Evolutionary conservation across 1,140 invertebrate species (phyloP), one percentile per base, ranked within the genome.

Genomic region (Philotrypesis tridentata): DNA sequence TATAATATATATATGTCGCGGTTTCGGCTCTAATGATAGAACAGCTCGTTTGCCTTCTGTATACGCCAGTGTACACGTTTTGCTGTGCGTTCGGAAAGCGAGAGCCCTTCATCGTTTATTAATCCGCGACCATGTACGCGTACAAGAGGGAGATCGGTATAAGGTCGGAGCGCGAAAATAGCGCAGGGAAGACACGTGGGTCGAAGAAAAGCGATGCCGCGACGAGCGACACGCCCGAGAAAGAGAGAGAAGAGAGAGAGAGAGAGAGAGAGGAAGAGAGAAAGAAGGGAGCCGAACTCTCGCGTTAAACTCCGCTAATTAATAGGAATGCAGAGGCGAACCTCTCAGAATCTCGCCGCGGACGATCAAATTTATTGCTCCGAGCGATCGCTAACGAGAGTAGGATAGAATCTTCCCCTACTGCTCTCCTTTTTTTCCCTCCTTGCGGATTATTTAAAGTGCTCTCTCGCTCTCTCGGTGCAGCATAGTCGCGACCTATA

Each of bases 291-390:
- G 9, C 8, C 70, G n/a, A 40, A n/a, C 29, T 70, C 31, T 70
- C 31, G 74, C 73, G 74, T 82, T 78, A 82, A 82, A 78, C 74
- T 72, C 12, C 27, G 80, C 72, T 82, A 81, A 86, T 87, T 86
- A 87, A 85, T 84, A 79, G 80, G 75, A 84, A 87, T 80, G 79
- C 77, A 78, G 75, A 23, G n/a, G 67, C 21, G 25, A 8, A 31
- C 33, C 68, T 71, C 68, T 71, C n/a, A 6, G 21, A 55, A 55
- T 21, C 37, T 71, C 68, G 40, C 61, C 6, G 33, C n/a, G 25
- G 12, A 17, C 82, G 83, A 85, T 87, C 80, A 84, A 85, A 86
- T 87, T 87, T 85, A 86, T 85, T 84, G 67, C 79, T 29, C 33
- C 14, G 78, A 61, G n/a, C 82, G 65, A 61, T 67, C 81, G 77